Evolutionary conservation across 2,888 invertebrate species (phyloP).

Genomic region (Cerastis rubricosa): DNA sequence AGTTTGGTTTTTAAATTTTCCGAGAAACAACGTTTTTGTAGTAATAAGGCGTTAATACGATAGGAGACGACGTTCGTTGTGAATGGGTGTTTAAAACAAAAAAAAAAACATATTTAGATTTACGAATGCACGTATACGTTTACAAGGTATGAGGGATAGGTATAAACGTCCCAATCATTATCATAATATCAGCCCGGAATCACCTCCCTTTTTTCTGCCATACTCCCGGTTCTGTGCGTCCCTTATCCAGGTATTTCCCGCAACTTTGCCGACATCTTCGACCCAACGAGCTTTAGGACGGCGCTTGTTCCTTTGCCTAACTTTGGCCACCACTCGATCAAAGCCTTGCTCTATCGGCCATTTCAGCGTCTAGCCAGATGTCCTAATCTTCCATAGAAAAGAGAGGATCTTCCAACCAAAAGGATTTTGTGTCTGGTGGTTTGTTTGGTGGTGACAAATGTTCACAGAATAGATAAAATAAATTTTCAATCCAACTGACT

Average conservation of each 20-base stretch:
- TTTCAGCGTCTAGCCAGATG: too few relatives aligned
- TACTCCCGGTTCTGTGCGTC: too few relatives aligned
- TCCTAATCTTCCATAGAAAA: neutral
- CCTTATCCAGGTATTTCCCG: too few relatives aligned
- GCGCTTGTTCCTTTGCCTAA: too few relatives aligned
- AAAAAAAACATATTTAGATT: neutral
- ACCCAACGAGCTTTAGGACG: too few relatives aligned
- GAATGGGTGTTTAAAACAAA: neutral
- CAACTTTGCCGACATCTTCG: too few relatives aligned
- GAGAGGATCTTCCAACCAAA: neutral
- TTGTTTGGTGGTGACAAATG: neutral
- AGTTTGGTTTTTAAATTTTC: slow-evolving; percentile 4
- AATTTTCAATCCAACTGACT: neutral
- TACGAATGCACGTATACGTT: neutral
- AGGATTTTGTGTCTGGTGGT: neutral
- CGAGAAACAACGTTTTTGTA: neutral
- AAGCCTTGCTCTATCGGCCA: too few relatives aligned
- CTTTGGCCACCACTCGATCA: too few relatives aligned
- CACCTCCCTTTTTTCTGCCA: too few relatives aligned
- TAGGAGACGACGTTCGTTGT: neutral
- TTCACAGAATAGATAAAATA: neutral
- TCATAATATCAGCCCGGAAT: too few relatives aligned
- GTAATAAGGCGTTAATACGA: neutral
- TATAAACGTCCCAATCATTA: too few relatives aligned
- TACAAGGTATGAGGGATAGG: neutral